Evolutionary conservation across 2,888 invertebrate species (phyloP).

Genomic region (Arenicola marina): DNA sequence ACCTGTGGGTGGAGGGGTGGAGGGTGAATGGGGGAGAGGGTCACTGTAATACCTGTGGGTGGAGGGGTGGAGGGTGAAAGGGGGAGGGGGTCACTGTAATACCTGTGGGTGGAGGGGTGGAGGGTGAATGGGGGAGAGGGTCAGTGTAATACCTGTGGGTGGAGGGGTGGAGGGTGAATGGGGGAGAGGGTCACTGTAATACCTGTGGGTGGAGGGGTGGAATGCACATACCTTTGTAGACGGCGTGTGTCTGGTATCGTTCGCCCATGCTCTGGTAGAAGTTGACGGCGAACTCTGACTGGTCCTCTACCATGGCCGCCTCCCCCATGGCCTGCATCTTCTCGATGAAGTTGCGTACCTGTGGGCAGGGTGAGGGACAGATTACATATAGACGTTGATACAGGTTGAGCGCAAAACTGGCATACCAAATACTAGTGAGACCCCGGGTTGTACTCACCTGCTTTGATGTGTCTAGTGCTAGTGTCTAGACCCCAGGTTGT

Average conservation of each 20-base stretch:
- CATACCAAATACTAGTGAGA: slow-evolving; percentile 22
- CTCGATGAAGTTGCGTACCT: slow-evolving; percentile 66
- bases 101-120: too few species aligned
- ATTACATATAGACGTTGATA: neutral
- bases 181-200: too few species aligned
- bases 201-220: too few species aligned
- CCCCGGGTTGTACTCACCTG: too few species aligned
- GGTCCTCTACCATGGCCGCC: slow-evolving; percentile 62
- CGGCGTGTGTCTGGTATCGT: slow-evolving; percentile 67
- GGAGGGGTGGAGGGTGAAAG: too few species aligned
- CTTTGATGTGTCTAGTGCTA: too few species aligned
- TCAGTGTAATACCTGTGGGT: too few species aligned
- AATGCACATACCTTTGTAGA: slow-evolving; percentile 56
- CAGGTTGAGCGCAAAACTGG: neutral
- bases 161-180: too few species aligned
- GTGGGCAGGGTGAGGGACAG: neutral
- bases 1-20: slow-evolving; percentile 57
- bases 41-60: slow-evolving; percentile 66
- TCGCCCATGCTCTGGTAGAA: slow-evolving; percentile 82
- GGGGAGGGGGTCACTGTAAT: too few species aligned
- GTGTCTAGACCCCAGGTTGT: too few species aligned
- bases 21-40: too few species aligned
- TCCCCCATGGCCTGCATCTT: slow-evolving; percentile 61
- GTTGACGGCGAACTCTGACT: slow-evolving; percentile 87
- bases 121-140: too few species aligned